phyloP scores from a whole-genome alignment of 1,140 invertebrate species.

The Tetramorium simillimum region DNA sequence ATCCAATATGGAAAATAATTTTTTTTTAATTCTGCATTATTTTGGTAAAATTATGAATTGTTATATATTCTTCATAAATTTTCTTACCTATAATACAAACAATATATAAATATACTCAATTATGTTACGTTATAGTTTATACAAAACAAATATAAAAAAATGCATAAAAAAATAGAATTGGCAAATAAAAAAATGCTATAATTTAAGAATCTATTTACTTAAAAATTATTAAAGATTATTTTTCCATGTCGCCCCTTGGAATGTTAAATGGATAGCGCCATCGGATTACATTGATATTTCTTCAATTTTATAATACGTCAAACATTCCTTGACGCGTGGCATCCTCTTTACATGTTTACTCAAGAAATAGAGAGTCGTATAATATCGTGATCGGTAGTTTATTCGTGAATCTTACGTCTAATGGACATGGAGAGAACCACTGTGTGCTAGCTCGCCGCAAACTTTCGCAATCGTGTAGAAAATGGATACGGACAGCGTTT shows the following conservation, averaged over 20 bases:
- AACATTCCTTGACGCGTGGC: background rate
- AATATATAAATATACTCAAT: background rate
- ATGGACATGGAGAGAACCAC: background rate
- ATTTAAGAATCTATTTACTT: background rate
- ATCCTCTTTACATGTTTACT: background rate
- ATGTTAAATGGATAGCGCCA: background rate
- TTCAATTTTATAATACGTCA: background rate
- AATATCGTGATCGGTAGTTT: background rate
- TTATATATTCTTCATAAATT: background rate
- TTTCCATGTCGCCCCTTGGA: background rate
- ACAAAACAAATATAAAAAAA: background rate
- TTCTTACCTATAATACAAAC: background rate
- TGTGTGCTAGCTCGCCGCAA: conserved; percentile 1
- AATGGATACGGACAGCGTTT: background rate
- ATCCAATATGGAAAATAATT: background rate
- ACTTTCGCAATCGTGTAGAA: conserved; percentile 41
- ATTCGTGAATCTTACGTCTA: background rate
- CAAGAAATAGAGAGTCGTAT: background rate
- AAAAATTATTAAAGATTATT: background rate
- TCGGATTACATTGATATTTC: background rate
- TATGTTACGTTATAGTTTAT: background rate
- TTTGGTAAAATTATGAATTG: background rate
- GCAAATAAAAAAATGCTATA: background rate
- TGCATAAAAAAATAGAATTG: background rate
- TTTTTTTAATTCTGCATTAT: background rate